These are phyloP conservation scores for Sebastes hopkinsi DNA, from an alignment of 2,797 vertebrate species.

Conservation along the genomic window DNA sequence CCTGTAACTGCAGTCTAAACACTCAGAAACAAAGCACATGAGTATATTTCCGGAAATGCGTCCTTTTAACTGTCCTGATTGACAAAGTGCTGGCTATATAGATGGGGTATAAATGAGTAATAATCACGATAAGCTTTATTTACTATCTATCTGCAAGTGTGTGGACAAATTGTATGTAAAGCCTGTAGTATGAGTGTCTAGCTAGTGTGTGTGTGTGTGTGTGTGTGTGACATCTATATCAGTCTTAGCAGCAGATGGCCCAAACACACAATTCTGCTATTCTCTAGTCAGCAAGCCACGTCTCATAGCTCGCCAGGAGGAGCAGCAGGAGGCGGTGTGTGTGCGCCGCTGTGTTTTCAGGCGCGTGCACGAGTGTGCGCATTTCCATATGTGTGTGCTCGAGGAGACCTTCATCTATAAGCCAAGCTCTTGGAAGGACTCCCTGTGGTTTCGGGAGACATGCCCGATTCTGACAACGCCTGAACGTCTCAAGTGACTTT, in stretches of 20 bases:
- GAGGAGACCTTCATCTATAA: constrained; percentile 47
- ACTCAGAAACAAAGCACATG: background rate
- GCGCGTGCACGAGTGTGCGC: background rate
- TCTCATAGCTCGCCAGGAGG: constrained; percentile 55
- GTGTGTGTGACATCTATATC: constrained; percentile 51
- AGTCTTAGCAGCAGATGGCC: constrained; percentile 61
- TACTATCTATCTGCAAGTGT: background rate
- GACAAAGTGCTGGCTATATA: background rate
- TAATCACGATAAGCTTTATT: background rate
- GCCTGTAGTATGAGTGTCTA: background rate
- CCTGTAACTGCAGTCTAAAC: background rate
- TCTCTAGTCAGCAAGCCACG: constrained; percentile 47
- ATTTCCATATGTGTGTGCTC: background rate
- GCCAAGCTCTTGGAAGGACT: constrained; percentile 46
- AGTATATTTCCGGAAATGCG: background rate
- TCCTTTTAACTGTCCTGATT: background rate
- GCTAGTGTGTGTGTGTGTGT: background rate
- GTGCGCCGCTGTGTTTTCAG: constrained; percentile 2
- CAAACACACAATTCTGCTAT: constrained; percentile 48
- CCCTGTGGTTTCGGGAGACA: constrained; percentile 37
- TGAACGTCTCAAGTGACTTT: constrained; percentile 26
- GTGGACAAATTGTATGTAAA: background rate
- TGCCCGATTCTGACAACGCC: constrained; percentile 8
- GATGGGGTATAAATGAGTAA: background rate
- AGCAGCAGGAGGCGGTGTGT: constrained; percentile 43